phyloP scores from a whole-genome alignment of 1,140 invertebrate genomes.

The Scylla paramamosain region DNA sequence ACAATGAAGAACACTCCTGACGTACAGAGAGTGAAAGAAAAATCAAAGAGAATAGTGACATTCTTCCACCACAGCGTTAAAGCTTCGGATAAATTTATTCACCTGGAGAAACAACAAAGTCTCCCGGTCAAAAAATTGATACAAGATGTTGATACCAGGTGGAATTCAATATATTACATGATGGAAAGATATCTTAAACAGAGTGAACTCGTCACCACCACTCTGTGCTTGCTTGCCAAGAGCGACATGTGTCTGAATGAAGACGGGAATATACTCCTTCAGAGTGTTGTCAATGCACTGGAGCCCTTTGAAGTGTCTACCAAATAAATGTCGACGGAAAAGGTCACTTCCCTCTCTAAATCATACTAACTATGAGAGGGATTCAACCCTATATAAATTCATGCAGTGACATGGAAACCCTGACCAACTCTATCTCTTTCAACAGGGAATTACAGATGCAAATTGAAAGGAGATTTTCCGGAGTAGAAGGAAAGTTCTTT shows the following conservation, averaged over 20 bases:
- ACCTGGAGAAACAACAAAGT: too few relatives aligned
- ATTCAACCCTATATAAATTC: slow-evolving; percentile 23
- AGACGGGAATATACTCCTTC: not conserved
- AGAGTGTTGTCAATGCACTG: not conserved
- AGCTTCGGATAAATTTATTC: too few relatives aligned
- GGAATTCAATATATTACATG: slow-evolving; percentile 39
- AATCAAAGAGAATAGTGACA: slow-evolving; percentile 8
- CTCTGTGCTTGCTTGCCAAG: too few relatives aligned
- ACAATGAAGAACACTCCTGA: not conserved
- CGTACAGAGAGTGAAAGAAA: slow-evolving; percentile 7
- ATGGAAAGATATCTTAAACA: not conserved
- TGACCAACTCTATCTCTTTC: too few relatives aligned
- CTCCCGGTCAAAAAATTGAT: slow-evolving; percentile 37
- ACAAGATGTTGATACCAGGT: slow-evolving; percentile 34
- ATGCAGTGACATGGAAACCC: too few relatives aligned
- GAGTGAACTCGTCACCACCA: not conserved
- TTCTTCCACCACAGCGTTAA: too few relatives aligned
- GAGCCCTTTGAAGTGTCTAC: slow-evolving; percentile 45
- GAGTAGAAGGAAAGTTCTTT: too few relatives aligned
- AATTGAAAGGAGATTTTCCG: too few relatives aligned
- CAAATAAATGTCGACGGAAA: slow-evolving; percentile 30
- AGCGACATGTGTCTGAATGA: too few relatives aligned
- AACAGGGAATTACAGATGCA: too few relatives aligned
- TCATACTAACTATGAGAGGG: not conserved
- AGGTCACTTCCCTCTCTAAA: not conserved